Conservation (phyloP, 2,797 vertebrate genomes). For the Poecilia wingei region DNA sequence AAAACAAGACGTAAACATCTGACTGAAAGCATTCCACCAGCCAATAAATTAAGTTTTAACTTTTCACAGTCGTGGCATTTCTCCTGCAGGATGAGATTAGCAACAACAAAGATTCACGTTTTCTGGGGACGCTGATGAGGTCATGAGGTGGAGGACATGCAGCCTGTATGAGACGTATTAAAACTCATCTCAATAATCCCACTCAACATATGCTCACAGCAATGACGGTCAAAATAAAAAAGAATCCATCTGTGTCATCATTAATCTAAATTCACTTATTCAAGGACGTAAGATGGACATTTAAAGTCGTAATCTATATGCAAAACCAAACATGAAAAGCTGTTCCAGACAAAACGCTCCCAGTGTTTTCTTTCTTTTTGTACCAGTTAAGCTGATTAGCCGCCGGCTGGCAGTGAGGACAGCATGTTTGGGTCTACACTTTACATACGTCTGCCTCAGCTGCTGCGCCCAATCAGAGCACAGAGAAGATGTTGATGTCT, state of each 20-base stretch:
- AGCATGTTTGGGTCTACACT: constrained; percentile 19
- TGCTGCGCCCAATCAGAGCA: not conserved
- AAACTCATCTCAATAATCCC: constrained; percentile 34
- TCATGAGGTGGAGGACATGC: constrained; percentile 13
- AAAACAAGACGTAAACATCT: not conserved
- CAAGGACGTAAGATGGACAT: not conserved
- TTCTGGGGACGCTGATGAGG: not conserved
- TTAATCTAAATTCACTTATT: constrained; percentile 11
- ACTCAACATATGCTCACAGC: constrained; percentile 24
- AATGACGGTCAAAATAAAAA: not conserved
- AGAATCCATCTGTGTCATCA: not conserved
- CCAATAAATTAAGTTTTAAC: not conserved
- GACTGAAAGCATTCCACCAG: not conserved
- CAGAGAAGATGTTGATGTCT: not conserved
- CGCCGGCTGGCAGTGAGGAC: constrained; percentile 26
- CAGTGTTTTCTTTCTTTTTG: constrained; percentile 37
- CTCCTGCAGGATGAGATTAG: constrained; percentile 14
- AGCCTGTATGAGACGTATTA: constrained; percentile 25
- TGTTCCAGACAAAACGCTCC: constrained; percentile 52
- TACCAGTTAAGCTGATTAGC: constrained; percentile 69
- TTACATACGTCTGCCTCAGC: constrained; percentile 4
- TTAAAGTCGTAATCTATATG: constrained; percentile 9
- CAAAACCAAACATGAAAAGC: constrained; percentile 21
- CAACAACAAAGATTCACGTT: constrained; percentile 1
- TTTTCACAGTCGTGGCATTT: not conserved